Evolutionary conservation across 2,113 vertebrate species (phyloP).

Genomic region (Sakesphorus luctuosus): DNA sequence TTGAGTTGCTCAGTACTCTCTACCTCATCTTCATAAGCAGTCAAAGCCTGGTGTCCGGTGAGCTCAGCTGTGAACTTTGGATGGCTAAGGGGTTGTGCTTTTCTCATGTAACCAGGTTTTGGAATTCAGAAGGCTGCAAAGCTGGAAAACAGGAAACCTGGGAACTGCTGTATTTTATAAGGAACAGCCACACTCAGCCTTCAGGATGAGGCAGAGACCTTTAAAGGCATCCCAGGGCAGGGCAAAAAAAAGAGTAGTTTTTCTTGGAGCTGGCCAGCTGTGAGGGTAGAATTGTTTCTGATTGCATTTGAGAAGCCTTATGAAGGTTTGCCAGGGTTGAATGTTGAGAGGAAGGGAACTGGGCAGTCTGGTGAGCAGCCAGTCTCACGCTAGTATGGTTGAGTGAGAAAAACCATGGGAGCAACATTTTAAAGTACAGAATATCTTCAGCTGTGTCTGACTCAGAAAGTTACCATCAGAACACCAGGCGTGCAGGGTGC

Average conservation of each 20-base stretch:
- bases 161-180: not conserved
- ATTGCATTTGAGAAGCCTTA: not conserved
- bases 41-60: not conserved
- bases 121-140: not conserved
- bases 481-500: not conserved
- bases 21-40: not conserved
- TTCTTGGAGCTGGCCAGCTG: not conserved
- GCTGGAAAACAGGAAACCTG: not conserved
- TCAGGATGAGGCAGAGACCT: not conserved
- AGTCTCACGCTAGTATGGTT: not conserved
- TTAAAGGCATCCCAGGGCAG: not conserved
- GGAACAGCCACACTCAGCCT: not conserved
- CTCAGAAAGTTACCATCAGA: not conserved
- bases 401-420: not conserved
- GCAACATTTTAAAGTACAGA: not conserved
- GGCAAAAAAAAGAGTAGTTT: not conserved
- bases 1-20: not conserved
- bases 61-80: not conserved
- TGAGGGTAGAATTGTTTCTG: not conserved
- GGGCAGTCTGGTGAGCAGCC: not conserved
- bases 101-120: not conserved
- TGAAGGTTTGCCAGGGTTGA: not conserved
- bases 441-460: not conserved
- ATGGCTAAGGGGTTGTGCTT: not conserved
- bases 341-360: not conserved